Base-by-base conservation (phyloP, 2,888 invertebrate species). In the Dermolepida albohirtum region DNA sequence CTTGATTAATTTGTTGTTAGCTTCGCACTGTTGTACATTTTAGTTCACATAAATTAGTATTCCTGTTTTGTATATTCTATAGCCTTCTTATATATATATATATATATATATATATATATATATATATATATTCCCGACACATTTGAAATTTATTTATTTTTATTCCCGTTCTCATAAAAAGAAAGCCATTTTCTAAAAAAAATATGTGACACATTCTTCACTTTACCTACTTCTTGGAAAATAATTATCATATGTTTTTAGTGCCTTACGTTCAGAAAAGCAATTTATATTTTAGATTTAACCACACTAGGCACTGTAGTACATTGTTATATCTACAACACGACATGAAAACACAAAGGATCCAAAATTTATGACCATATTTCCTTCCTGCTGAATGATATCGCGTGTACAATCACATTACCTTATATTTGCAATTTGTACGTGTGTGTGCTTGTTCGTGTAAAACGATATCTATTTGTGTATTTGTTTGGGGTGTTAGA, bases 371-470 rank as follows among this genome's bases (percentile, higher is more conserved):
- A 73, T 71, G 69, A 69, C 52, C 66, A 70, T 69, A 73, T 52
- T 65, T 65, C 64, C 64, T 76, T 74, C 74, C 73, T 66, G 71
- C 59, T 68, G 72, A 72, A 74, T 71, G 72, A 73, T 76, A 76
- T 75, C 74, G 76, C 76, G 76, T 76, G 76, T 72, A 69, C 71
- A 70, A 74, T 75, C 74, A 59, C 74, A 76, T 76, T 76, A 76
- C 70, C 74, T 71, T 62, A 69, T 74, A 73, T 75, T 75, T 74
- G 74, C 72, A 70, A 43, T 63, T 47, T 34, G 49, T 63, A 49
- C 17, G 70, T 73, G 71, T 75, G 66, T 75, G 75, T 73, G 22
- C 22, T 74, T 76, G 74, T 73, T 73, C 72, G 70, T 70, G 71
- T 74, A 73, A 54, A 17, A 40, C 50, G 14, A 44, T 14, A 44